Evolutionary conservation across 2,113 vertebrate species (phyloP).

Genomic region (Hemichromis elongatus): DNA sequence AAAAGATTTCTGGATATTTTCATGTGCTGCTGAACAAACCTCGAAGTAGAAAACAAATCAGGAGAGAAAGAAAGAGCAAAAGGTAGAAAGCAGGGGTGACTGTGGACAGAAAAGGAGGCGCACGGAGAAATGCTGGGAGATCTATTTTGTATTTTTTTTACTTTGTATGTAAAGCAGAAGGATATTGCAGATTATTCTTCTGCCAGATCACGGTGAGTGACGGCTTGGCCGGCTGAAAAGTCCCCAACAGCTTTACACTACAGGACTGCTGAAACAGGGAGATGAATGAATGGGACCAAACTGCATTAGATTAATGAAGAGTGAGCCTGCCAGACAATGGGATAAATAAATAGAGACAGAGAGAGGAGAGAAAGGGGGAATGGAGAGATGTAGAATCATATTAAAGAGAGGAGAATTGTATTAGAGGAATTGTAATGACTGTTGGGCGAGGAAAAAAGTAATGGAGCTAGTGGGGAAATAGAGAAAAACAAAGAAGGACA

Average conservation of each 20-base stretch:
- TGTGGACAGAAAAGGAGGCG: not conserved
- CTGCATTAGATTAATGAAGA: slow-evolving; percentile 59
- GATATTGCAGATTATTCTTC: slow-evolving; percentile 13
- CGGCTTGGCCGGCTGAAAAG: slow-evolving; percentile 25
- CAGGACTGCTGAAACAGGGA: slow-evolving; percentile 34
- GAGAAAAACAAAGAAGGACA: slow-evolving; percentile 51
- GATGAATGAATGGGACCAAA: slow-evolving; percentile 34
- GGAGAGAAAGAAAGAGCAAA: not conserved
- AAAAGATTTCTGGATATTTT: slow-evolving; percentile 1
- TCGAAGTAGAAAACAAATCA: not conserved
- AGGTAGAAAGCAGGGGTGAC: not conserved
- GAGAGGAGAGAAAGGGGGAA: not conserved
- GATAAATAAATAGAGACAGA: slow-evolving; percentile 31
- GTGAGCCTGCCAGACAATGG: slow-evolving; percentile 27
- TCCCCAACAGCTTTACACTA: slow-evolving; percentile 24
- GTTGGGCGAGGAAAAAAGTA: not conserved
- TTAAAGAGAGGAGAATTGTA: slow-evolving; percentile 23
- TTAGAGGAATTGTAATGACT: slow-evolving; percentile 29
- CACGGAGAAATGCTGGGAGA: not conserved
- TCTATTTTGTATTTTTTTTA: not conserved
- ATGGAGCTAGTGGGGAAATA: not conserved
- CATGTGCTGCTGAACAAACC: slow-evolving; percentile 3
- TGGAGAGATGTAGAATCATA: not conserved
- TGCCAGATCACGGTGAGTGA: slow-evolving; percentile 25
- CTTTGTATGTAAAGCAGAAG: slow-evolving; percentile 3